A percentile compares a stretch with the other conserved stretches of the same genome.
Evolutionary conservation across 2,888 invertebrate species (phyloP).

Genomic region (Doris montereyensis): DNA sequence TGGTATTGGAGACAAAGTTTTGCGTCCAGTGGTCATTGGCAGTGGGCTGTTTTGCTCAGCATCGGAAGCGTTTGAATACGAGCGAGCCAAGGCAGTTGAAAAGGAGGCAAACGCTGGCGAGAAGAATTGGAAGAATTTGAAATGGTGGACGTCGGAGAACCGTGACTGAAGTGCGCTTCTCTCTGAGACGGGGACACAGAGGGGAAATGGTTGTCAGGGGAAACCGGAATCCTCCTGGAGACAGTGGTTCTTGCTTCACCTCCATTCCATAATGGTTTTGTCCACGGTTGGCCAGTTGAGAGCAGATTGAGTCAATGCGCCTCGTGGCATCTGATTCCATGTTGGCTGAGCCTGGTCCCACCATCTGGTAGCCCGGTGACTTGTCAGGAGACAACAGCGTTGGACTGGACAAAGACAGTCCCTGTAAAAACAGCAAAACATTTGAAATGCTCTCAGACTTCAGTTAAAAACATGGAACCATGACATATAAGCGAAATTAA

Average conservation of each 20-base stretch:
- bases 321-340: conserved; percentile 47
- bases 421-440: not conserved
- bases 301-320: conserved; percentile 58
- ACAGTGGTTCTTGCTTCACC: conserved; percentile 49
- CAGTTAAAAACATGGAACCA: too few relatives aligned
- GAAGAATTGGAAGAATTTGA: not conserved
- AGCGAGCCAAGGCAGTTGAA: conserved; percentile 22
- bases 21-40: conserved; percentile 32
- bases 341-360: conserved; percentile 17
- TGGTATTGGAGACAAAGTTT: conserved; percentile 28
- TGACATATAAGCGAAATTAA: too few relatives aligned
- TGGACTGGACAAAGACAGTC: conserved; percentile 38
- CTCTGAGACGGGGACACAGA: conserved; percentile 31
- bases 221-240: conserved; percentile 40
- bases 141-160: conserved; percentile 44
- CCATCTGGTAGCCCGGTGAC: conserved; percentile 32
- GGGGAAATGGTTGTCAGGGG: conserved; percentile 14
- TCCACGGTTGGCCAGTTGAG: conserved; percentile 50
- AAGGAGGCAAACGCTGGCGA: conserved; percentile 37
- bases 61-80: conserved; percentile 33
- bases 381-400: conserved; percentile 39
- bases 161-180: conserved; percentile 31
- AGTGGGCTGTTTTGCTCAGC: conserved; percentile 31
- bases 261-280: conserved; percentile 20
- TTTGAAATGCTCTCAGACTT: too few relatives aligned